A percentile compares a stretch with the other conserved stretches of the same genome.
phyloP scores from a whole-genome alignment of 2,888 invertebrate genomes.

The Mythimna albipuncta region DNA sequence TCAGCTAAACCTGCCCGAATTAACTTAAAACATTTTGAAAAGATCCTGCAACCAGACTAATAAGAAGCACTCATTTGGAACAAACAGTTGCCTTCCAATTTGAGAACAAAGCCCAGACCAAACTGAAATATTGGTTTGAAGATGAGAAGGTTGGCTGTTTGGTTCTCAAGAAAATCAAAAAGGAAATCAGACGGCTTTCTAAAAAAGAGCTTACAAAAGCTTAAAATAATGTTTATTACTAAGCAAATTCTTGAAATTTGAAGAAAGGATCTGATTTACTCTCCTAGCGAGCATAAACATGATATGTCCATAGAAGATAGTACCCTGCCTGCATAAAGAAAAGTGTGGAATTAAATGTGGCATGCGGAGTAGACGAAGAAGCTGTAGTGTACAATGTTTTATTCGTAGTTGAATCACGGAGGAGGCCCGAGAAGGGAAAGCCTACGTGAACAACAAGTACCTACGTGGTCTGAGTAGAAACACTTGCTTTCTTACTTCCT shows the following conservation, averaged over 20 bases:
- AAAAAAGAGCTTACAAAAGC: too few relatives aligned
- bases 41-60: not conserved
- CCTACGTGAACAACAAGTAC: slow-evolving; percentile 24
- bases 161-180: not conserved
- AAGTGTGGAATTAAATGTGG: not conserved
- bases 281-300: not conserved
- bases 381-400: slow-evolving; percentile 1
- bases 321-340: not conserved
- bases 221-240: too few relatives aligned
- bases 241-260: too few relatives aligned
- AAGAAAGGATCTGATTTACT: not conserved
- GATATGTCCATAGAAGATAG: not conserved
- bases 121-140: not conserved
- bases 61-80: not conserved
- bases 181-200: not conserved
- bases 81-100: not conserved
- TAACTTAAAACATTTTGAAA: not conserved
- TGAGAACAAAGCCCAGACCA: not conserved
- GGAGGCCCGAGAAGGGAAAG: slow-evolving; percentile 25
- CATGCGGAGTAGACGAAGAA: slow-evolving; percentile 3
- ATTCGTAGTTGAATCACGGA: slow-evolving; percentile 6
- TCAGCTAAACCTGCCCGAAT: slow-evolving; percentile 9
- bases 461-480: slow-evolving; percentile 57
- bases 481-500: slow-evolving; percentile 69
- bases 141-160: not conserved